phyloP scores from a whole-genome alignment of 2,113 vertebrate genomes.

The Motacilla alba region DNA sequence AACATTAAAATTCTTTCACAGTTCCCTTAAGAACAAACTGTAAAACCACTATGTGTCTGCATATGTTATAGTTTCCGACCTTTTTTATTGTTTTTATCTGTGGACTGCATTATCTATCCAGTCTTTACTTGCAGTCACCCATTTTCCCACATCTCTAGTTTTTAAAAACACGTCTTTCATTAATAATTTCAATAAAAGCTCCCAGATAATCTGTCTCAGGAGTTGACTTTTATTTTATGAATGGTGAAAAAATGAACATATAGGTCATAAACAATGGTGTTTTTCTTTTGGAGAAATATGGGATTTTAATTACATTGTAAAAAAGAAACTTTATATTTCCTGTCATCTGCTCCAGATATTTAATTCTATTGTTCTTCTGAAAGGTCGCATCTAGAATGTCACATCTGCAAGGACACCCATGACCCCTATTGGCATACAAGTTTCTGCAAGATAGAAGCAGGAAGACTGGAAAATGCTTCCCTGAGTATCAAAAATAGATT shows the following conservation, averaged over 20 bases:
- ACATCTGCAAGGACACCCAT: constrained; percentile 30
- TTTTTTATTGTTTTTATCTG: background rate
- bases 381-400: background rate
- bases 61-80: background rate
- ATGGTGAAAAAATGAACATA: background rate
- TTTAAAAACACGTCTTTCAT: background rate
- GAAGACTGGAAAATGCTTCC: constrained; percentile 9
- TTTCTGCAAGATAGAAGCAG: background rate
- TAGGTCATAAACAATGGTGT: background rate
- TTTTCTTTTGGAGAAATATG: constrained; percentile 11
- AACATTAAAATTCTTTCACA: background rate
- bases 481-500: constrained; percentile 10
- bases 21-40: background rate
- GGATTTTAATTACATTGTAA: background rate
- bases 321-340: constrained; percentile 29
- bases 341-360: constrained; percentile 9
- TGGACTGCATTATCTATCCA: background rate
- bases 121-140: background rate
- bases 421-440: background rate
- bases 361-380: constrained; percentile 49
- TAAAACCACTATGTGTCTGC: background rate
- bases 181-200: background rate
- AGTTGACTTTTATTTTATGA: background rate
- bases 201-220: background rate
- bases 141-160: background rate